Evolutionary conservation across 2,888 invertebrate genomes (phyloP), one percentile per base, ranked within the genome.

Genomic region (Gibbula magus): DNA sequence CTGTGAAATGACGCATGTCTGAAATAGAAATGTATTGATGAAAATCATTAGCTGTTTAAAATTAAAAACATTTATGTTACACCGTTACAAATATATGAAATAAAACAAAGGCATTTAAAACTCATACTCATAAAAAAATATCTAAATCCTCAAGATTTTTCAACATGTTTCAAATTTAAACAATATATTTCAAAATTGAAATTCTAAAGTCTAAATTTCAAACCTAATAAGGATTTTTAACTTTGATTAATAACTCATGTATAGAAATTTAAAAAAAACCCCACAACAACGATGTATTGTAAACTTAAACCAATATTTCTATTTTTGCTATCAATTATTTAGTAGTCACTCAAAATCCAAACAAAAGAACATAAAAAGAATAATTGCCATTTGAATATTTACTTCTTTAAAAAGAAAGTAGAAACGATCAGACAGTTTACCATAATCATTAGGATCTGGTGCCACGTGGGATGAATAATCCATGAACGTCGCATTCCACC

Each of bases 401-500:
- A 7, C 5, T 45, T 45, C 10, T 45, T 45, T 1, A 45, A 1
- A 1, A 13, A 45, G 1, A 45, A 45, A 45, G 8, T n/a, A n/a
- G 10, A 45, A 45, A 45, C 13, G 10, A 52, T 0, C 10, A 0
- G 61, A 80, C 86, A 67, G n/a, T 70, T 92, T 92, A 96, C 97
- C 96, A 94, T 98, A 97, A 93, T 96, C 96, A 88, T 95, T 95
- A 3, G 95, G 94, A 94, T 91, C 95, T 95, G 95, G 86, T 13
- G 92, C 89, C 96, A 96, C 84, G 95, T 96, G 91, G 0, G 94
- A 92, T 0, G 98, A 96, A 92, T 99, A 99, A 93, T 99, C 99
- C 90, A 96, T 97, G 94, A 97, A 99, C 0, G 99, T 99, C 5
- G 99, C 97, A 93, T 99, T 99, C 99, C 99, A 99, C 83, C 96